Evolutionary conservation across 2,797 vertebrate species (phyloP), one percentile per base, ranked within the genome.

Genomic region (Champsocephalus esox): DNA sequence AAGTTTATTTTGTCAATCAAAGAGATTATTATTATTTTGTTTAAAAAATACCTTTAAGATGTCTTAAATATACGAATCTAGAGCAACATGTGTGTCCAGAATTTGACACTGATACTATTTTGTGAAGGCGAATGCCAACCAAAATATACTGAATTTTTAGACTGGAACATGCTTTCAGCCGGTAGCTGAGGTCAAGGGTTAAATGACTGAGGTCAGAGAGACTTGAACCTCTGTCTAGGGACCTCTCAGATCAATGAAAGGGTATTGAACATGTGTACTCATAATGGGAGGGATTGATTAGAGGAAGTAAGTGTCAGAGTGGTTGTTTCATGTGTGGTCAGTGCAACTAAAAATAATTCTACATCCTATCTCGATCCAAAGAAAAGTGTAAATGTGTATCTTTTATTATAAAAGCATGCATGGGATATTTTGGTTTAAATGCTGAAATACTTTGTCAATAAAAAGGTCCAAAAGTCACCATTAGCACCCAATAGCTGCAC

Each of bases 181-280:
- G 74, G 86, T 84, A 90, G 87, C 88, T 91, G 81, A 91, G 94
- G 94, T 95, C 94, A 94, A 87, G 88, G 95, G 96, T 96, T 95
- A 96, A 96, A 95, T 95, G 94, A 88, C 89, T 91, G 90, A 94
- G 95, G 95, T 94, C 95, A 95, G 79, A 92, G 83, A 62, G 84
- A 79, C 83, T 83, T 81, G 73, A 85, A 81, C 81, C 80, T 79
- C 64, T 63, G 86, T 79, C 78, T 44, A 70, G 82, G 87, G 88
- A 89, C 77, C 74, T 61, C 80, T 90, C 77, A 79, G 82, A 91
- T 89, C 88, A 90, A 89, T 88, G 62, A 85, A 82, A 83, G 83
- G 81, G 73, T 86, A 89, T 91, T 87, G 67, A 89, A 86, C 85
- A 89, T 78, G 75, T 84, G 76, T 63, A 43, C 63, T 73, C 41